Conservation (phyloP, 1,140 invertebrate genomes). For the Pemphigus obesinymphae region DNA sequence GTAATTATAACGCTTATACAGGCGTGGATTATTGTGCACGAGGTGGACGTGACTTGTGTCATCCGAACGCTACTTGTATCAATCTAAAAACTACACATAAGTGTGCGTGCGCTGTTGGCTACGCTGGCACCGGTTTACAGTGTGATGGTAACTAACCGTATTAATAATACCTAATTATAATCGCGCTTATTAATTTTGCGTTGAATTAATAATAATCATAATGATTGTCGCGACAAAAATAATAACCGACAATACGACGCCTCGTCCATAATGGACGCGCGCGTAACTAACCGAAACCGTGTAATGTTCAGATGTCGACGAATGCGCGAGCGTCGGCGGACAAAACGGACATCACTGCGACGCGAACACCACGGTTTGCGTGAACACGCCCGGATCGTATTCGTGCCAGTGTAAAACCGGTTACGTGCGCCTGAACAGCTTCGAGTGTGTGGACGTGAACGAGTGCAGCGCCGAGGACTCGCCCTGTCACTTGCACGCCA, state of each 20-base stretch:
- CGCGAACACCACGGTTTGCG: slow-evolving; percentile 67
- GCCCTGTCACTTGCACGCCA: slow-evolving; percentile 69
- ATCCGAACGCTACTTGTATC: slow-evolving; percentile 76
- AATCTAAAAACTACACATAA: slow-evolving; percentile 78
- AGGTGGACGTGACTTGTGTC: slow-evolving; percentile 66
- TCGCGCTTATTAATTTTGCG: background rate
- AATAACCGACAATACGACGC: background rate
- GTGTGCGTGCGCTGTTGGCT: slow-evolving; percentile 78
- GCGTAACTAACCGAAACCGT: no score
- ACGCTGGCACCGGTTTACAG: slow-evolving; percentile 70
- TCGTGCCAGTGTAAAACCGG: slow-evolving; percentile 77
- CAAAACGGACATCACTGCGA: slow-evolving; percentile 75
- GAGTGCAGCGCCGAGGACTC: slow-evolving; percentile 57
- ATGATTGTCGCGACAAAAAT: no score
- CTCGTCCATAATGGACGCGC: background rate
- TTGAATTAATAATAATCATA: background rate
- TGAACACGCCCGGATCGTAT: slow-evolving; percentile 74
- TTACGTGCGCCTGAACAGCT: slow-evolving; percentile 68
- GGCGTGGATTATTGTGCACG: slow-evolving; percentile 83
- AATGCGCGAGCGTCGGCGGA: slow-evolving; percentile 69
- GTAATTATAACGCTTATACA: slow-evolving; percentile 50
- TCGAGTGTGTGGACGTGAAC: slow-evolving; percentile 75
- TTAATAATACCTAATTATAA: no score
- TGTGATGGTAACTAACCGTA: slow-evolving; percentile 61
- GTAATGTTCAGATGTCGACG: slow-evolving; percentile 66